Conservation (phyloP, 2,888 invertebrate genomes). For the Metopia argyrocephala region DNA sequence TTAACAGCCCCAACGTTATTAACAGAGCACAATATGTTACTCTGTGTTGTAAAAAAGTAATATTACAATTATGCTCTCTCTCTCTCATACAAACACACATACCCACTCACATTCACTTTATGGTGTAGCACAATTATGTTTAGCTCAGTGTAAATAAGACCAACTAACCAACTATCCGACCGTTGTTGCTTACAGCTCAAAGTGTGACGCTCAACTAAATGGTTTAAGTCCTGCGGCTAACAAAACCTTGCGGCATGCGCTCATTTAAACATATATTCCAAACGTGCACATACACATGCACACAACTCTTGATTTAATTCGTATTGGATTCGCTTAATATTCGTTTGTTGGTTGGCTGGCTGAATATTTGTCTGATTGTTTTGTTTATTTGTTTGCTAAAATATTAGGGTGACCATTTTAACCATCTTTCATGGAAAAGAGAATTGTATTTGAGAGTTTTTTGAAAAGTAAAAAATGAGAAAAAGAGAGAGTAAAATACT, state of each 20-base stretch:
- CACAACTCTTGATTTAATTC: constrained; percentile 37
- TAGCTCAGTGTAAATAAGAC: neutral
- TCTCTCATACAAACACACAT: neutral
- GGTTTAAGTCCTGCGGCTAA: constrained; percentile 74
- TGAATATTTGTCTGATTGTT: neutral
- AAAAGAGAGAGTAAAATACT: neutral
- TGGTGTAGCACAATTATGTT: neutral
- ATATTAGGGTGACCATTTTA: constrained; percentile 46
- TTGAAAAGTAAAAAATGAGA: neutral
- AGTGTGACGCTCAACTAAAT: constrained; percentile 73
- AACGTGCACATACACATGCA: constrained; percentile 16
- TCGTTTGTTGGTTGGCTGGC: constrained; percentile 43
- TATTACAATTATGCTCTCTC: neutral
- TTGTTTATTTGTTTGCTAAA: neutral
- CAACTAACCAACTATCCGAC: constrained; percentile 51
- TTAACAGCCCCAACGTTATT: neutral
- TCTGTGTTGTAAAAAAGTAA: neutral
- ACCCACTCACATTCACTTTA: neutral
- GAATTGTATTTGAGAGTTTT: neutral
- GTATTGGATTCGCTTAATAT: constrained; percentile 51
- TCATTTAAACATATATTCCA: constrained; percentile 41
- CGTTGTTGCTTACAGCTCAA: constrained; percentile 69
- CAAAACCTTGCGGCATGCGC: constrained; percentile 73
- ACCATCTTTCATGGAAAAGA: constrained; percentile 3
- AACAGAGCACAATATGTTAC: neutral